Conservation (phyloP, 2,113 vertebrate species). For the Thamnophis sirtalis region DNA sequence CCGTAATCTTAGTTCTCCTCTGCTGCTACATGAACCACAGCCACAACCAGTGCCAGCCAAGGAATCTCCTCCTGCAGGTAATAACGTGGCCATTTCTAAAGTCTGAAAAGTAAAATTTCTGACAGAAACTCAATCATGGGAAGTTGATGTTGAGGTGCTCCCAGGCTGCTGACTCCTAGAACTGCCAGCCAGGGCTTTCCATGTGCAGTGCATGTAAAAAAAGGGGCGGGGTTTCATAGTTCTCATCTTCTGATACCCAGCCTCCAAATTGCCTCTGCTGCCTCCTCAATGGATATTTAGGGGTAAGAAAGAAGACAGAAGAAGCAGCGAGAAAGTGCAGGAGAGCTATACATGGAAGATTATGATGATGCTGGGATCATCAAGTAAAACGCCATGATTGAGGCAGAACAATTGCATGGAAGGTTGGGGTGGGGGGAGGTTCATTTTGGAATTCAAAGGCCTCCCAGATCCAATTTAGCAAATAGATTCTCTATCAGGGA, state of each 20-base stretch:
- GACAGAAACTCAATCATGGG: not conserved
- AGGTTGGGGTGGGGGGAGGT: not conserved
- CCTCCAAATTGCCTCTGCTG: not conserved
- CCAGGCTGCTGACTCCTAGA: not conserved
- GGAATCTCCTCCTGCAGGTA: constrained; percentile 72
- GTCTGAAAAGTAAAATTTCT: not conserved
- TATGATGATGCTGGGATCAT: not conserved
- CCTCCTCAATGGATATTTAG: not conserved
- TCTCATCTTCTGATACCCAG: not conserved
- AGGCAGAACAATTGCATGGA: not conserved
- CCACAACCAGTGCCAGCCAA: constrained; percentile 68
- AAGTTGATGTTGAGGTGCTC: not conserved
- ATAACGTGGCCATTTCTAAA: not conserved
- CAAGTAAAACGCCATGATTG: not conserved
- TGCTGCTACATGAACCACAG: constrained; percentile 75
- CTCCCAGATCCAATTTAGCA: not conserved
- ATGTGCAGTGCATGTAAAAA: not conserved
- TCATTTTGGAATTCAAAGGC: not conserved
- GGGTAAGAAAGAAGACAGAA: not conserved
- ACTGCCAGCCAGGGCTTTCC: not conserved
- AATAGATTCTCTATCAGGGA: not conserved
- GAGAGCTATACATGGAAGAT: not conserved
- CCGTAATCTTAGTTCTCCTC: constrained; percentile 87
- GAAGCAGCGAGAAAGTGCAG: not conserved
- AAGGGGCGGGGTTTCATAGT: not conserved